phyloP scores from a whole-genome alignment of 2,797 vertebrate species.

The Cirrhinus mrigala region DNA sequence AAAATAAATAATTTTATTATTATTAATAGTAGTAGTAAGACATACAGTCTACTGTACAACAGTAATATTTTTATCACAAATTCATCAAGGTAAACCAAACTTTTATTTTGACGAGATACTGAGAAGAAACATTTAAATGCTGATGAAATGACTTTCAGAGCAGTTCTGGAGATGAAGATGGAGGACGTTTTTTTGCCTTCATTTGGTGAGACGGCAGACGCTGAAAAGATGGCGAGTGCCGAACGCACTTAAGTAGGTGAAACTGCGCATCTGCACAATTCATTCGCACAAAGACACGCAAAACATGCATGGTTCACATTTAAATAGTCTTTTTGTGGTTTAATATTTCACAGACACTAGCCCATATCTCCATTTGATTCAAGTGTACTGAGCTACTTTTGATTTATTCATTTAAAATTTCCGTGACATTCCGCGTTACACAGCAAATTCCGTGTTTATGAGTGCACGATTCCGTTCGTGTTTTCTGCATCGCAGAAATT shows the following conservation, averaged over 20 bases:
- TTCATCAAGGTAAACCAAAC: background rate
- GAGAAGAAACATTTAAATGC: background rate
- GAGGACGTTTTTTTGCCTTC: background rate
- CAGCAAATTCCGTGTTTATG: background rate
- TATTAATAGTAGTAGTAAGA: background rate
- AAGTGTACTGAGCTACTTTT: background rate
- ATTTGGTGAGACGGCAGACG: background rate
- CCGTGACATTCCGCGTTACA: background rate
- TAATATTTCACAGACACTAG: background rate
- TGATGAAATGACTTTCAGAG: no score
- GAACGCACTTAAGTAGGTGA: background rate
- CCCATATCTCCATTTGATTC: background rate
- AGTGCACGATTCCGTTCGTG: rapidly evolving
- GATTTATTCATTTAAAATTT: background rate
- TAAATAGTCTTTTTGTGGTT: background rate
- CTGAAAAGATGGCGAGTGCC: no score
- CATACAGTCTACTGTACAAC: background rate
- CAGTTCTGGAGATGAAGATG: no score
- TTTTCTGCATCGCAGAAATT: background rate
- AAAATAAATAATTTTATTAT: background rate
- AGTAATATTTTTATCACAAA: background rate
- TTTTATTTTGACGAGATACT: background rate
- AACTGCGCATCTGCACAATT: background rate
- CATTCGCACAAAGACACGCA: background rate
- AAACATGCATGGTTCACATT: background rate